These are phyloP conservation scores for Cynopterus brachyotis DNA, from an alignment of 2,113 vertebrate species.

Conservation along the genomic window DNA sequence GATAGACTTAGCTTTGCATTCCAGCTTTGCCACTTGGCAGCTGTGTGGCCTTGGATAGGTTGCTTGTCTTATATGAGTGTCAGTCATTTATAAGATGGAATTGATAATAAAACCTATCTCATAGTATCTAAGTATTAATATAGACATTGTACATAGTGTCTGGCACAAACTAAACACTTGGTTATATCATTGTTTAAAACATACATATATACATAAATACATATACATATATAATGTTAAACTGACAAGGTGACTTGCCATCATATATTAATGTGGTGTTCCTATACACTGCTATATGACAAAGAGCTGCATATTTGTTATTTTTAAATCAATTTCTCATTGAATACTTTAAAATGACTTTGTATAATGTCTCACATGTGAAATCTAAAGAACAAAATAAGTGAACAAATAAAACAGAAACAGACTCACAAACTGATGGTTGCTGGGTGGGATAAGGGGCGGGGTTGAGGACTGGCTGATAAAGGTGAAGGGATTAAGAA, in stretches of 20 bases:
- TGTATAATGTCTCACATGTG: too few species aligned
- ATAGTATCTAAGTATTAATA: not conserved
- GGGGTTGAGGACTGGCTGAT: too few species aligned
- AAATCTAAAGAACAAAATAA: too few species aligned
- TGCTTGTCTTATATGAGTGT: not conserved
- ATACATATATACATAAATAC: not conserved
- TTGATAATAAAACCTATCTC: not conserved
- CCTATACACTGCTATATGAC: constrained; percentile 66
- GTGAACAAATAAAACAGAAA: too few species aligned
- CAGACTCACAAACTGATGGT: too few species aligned
- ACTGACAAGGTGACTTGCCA: constrained; percentile 72
- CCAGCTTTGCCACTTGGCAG: not conserved
- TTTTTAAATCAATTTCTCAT: constrained; percentile 57
- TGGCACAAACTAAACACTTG: not conserved
- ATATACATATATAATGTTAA: constrained; percentile 43
- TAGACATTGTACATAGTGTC: not conserved
- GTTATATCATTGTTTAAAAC: not conserved
- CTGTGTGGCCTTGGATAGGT: not conserved
- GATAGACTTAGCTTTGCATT: not conserved
- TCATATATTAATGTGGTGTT: constrained; percentile 69
- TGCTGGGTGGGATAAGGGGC: too few species aligned
- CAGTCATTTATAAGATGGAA: not conserved
- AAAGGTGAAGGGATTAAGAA: too few species aligned
- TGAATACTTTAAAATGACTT: constrained; percentile 49
- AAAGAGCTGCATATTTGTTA: constrained; percentile 38